Base-by-base conservation (phyloP, 2,888 invertebrate genomes). In the Hirtodrosophila alboralis region DNA sequence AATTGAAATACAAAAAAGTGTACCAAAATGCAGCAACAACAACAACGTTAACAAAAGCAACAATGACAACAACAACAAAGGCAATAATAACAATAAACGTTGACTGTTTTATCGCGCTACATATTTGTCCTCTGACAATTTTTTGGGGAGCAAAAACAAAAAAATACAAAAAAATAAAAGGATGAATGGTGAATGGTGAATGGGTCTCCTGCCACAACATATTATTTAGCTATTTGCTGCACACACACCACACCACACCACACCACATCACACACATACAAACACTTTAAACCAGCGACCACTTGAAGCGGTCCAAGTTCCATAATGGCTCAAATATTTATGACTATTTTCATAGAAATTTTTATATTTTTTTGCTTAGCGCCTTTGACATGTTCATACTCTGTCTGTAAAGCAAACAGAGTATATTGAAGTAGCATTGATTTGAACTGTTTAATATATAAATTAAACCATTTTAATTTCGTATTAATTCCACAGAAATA, bases 311-410 rank as follows among this genome's bases (percentile, higher is more conserved):
- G 52, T 54, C 61, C 75, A 61, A 63, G 57, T 69, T 75, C 60
- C 78, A 81, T 81, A 84, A 78, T 75, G 67, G 71, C 63, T 53
- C 63, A 84, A 71, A 79, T 85, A 79, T 79, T 79, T 85, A 79
- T 85, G 84, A 83, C 84, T 69, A 69, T 83, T 83, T 76, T 69
- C 62, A 57, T 58, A 41, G 53, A 41, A 61, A 27, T 56, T 51
- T 52, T 51, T 18, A 4, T 18, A 5, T 43, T 30, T 43, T 30
- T 28, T 8, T 31, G 45, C 10, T 34, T 16, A 10, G 12, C 8
- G 6, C 27, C 13, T 33, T 26, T 38, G 23, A 7, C 6, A 6
- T 23, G 6, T 23, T 23, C 8, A 23, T 23, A 23, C 23, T 23
- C 23, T 23, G 6, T 23, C 8, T 2, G 1, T 5, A 6, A 5